Evolutionary conservation across 2,888 invertebrate species (phyloP).

Genomic region (Andrena fulva): DNA sequence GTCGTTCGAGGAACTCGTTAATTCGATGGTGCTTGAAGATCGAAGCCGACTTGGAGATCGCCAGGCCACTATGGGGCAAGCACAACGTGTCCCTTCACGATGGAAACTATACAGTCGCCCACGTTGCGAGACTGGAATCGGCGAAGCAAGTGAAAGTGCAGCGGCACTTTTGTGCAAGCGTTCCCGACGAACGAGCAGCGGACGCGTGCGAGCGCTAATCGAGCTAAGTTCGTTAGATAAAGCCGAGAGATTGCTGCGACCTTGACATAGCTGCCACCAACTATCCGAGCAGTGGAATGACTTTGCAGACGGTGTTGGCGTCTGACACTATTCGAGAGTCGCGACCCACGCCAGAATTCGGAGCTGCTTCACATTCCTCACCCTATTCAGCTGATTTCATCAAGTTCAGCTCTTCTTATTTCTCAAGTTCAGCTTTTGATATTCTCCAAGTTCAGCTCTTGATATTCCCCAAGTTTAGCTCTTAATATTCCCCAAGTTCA

Average conservation of each 20-base stretch:
- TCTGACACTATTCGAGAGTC: conserved; percentile 13
- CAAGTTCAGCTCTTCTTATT: not conserved
- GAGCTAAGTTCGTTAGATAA: conserved; percentile 46
- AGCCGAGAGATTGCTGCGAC: conserved; percentile 30
- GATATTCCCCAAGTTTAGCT: too few relatives aligned
- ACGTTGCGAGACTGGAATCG: not conserved
- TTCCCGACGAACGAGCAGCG: conserved; percentile 16
- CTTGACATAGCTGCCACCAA: conserved; percentile 48
- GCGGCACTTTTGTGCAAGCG: conserved; percentile 25
- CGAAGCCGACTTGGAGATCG: conserved; percentile 1
- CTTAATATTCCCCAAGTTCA: too few relatives aligned
- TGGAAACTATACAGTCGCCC: not conserved
- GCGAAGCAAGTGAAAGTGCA: conserved; percentile 31
- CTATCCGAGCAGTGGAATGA: conserved; percentile 35
- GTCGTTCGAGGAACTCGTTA: conserved; percentile 28
- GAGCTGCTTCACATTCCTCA: conserved; percentile 16
- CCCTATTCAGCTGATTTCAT: not conserved
- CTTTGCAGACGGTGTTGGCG: conserved; percentile 22
- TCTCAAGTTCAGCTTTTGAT: too few relatives aligned
- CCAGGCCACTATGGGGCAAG: not conserved
- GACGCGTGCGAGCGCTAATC: conserved; percentile 28
- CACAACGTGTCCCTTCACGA: not conserved
- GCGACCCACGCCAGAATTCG: conserved; percentile 28
- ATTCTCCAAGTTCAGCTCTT: too few relatives aligned
- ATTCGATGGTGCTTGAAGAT: not conserved